Percentiles rank a stretch among this genome's conserved stretches.
These are phyloP conservation scores for Drymonia ruficornis DNA, from an alignment of 2,888 invertebrate species.

Conservation along the genomic window DNA sequence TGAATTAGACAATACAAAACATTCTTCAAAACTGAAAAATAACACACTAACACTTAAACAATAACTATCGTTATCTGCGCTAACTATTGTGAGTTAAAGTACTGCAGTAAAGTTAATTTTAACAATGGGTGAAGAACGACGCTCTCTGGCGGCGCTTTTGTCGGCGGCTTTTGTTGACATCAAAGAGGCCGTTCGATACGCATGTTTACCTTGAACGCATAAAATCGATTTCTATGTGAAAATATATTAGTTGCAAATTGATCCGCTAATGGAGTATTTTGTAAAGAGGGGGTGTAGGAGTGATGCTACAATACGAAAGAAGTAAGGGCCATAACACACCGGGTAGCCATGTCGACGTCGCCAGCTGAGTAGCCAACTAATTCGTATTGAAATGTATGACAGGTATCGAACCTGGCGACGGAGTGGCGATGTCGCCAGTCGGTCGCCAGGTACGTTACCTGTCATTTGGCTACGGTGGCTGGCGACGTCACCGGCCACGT, in stretches of 20 bases:
- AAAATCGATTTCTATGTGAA: slow-evolving; percentile 64
- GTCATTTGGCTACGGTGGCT: no score
- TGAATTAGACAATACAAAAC: no score
- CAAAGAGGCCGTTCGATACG: slow-evolving; percentile 72
- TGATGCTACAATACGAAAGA: background rate
- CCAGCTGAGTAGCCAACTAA: no score
- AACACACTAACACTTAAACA: background rate
- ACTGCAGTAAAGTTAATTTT: slow-evolving; percentile 43
- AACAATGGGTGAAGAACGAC: slow-evolving; percentile 50
- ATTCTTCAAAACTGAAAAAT: background rate
- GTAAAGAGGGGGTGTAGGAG: no score
- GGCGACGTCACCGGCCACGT: no score
- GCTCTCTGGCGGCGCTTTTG: slow-evolving; percentile 63
- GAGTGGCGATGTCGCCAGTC: no score
- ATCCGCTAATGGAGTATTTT: slow-evolving; percentile 47
- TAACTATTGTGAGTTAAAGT: slow-evolving; percentile 13
- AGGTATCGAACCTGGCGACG: no score
- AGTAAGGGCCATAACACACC: no score
- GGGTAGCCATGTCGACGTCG: no score
- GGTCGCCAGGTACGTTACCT: no score
- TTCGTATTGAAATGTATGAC: no score
- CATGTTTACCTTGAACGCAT: slow-evolving; percentile 59
- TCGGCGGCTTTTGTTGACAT: slow-evolving; percentile 68
- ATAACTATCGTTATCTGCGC: background rate
- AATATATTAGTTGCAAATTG: slow-evolving; percentile 61